These are phyloP conservation scores for Dolichomitus sp. DNA, from an alignment of 2,888 invertebrate species.

Conservation along the genomic window DNA sequence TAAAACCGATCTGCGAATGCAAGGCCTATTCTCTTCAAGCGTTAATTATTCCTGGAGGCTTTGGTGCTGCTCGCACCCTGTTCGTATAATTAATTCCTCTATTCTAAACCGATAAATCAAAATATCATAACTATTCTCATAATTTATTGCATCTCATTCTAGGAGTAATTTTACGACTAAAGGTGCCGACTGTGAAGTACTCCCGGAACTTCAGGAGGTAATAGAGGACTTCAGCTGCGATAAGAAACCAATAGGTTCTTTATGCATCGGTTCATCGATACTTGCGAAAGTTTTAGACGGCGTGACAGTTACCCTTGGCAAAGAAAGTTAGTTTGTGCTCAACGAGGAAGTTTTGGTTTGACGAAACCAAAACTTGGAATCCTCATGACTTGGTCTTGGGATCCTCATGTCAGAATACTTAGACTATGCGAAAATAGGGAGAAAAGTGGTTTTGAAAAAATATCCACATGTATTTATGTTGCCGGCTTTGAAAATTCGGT, in stretches of 20 bases:
- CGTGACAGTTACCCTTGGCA: constrained; percentile 84
- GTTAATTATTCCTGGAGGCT: constrained; percentile 88
- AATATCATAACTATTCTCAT: not conserved
- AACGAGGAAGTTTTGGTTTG: not conserved
- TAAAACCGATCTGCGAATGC: constrained; percentile 85
- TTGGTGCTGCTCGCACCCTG: constrained; percentile 88
- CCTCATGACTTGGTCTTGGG: too few relatives aligned
- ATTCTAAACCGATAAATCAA: constrained; percentile 6
- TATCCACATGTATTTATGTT: too few relatives aligned
- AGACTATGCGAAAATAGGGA: too few relatives aligned
- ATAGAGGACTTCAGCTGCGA: constrained; percentile 86
- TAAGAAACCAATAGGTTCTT: constrained; percentile 87
- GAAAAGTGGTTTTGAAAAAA: too few relatives aligned
- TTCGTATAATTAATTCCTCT: constrained; percentile 77
- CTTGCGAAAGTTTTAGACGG: constrained; percentile 86
- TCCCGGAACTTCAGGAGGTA: constrained; percentile 85
- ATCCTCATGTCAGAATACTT: not conserved
- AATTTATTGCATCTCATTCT: constrained; percentile 42
- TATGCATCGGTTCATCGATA: constrained; percentile 87
- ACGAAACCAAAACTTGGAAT: not conserved
- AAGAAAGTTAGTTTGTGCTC: constrained; percentile 75
- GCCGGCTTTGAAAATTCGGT: too few relatives aligned
- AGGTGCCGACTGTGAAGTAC: constrained; percentile 86
- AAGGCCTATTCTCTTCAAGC: constrained; percentile 85
- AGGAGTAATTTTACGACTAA: constrained; percentile 87